Evolutionary conservation across 2,888 invertebrate species (phyloP), one percentile per base, ranked within the genome.

Genomic region (Leucania comma): DNA sequence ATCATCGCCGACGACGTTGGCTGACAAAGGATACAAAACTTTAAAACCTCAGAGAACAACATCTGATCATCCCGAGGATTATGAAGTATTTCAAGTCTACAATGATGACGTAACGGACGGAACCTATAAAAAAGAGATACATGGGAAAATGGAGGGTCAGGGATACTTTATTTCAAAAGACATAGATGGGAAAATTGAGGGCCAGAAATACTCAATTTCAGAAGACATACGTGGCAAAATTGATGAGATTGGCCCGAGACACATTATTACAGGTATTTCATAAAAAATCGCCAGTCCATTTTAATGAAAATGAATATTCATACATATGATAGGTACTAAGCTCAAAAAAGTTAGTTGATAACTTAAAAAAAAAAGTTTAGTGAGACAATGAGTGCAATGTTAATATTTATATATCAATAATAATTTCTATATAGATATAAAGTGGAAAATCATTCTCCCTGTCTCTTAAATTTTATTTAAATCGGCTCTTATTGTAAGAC

Each of bases 41-140:
- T 68, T 66, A 67, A 80, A 64, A 70, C 17, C 46, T 9, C 66
- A 68, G 69, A 86, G 78, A 66, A 67, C 82, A 22, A 81, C 74
- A 75, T 76, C 87, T 8, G 75, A 50, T 75, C 87, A 32, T 46
- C 42, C 17, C 17, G 14, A 17, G 5, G 17, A 12, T 29, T 29
- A 29, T 12, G 17, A 4, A 42, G 4, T 42, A 17, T 6, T 10
- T 12, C 14, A 17, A 42, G 14, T 46, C 46, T 20, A 20, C 46
- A 14, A 46, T 46, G 8, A 46, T 46, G 46, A 46, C 20, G 1
- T 17, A 20, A 20, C 46, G 46, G 6, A 46, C 17, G 42, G 2
- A 35, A 35, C 35, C 35, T 3, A 35, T 35, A 35, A 35, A 35
- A 35, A 35, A 10, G 12, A 35, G 9, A 35, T 35, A 12, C 10